Percentiles rank a stretch among this genome's conserved stretches.
Evolutionary conservation across 1,140 invertebrate species (phyloP).

Genomic region (Brachionus plicatilis): DNA sequence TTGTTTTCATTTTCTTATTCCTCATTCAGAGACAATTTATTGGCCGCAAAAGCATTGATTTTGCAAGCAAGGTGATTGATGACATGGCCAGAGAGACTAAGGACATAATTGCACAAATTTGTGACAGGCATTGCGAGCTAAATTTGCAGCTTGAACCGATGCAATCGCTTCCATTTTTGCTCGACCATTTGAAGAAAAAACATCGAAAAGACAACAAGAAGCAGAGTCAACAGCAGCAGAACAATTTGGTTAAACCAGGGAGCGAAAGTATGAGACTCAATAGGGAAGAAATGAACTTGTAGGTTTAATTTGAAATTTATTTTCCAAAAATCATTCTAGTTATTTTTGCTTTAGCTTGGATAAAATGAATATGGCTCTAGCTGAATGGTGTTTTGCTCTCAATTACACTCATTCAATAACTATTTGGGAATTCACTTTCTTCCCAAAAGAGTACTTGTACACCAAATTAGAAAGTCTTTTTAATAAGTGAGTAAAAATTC

Average conservation of each 20-base stretch:
- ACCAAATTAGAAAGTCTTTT: constrained; percentile 85
- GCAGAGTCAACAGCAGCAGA: neutral
- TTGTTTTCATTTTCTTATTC: neutral
- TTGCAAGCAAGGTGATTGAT: constrained; percentile 26
- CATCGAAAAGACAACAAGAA: constrained; percentile 26
- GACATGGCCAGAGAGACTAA: constrained; percentile 31
- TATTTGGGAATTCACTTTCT: constrained; percentile 98
- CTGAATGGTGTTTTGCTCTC: constrained; percentile 90
- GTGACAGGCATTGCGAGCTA: constrained; percentile 10
- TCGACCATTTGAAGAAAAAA: constrained; percentile 33
- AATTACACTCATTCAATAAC: constrained; percentile 93
- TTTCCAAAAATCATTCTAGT: neutral
- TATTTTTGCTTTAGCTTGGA: constrained; percentile 58
- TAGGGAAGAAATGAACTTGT: constrained; percentile 86
- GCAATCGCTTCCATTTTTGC: constrained; percentile 28
- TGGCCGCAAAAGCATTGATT: constrained; percentile 36
- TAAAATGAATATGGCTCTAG: constrained; percentile 95
- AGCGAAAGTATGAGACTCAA: constrained; percentile 89
- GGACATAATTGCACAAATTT: constrained; percentile 37
- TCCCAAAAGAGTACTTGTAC: constrained; percentile 90
- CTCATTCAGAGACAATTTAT: neutral
- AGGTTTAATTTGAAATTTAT: constrained; percentile 41
- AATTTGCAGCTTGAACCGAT: constrained; percentile 34
- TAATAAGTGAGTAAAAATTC: constrained; percentile 51
- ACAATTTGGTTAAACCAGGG: constrained; percentile 65